These are phyloP conservation scores for Sinocyclocheilus rhinocerous DNA, from an alignment of 2,113 vertebrate genomes.

Conservation along the genomic window DNA sequence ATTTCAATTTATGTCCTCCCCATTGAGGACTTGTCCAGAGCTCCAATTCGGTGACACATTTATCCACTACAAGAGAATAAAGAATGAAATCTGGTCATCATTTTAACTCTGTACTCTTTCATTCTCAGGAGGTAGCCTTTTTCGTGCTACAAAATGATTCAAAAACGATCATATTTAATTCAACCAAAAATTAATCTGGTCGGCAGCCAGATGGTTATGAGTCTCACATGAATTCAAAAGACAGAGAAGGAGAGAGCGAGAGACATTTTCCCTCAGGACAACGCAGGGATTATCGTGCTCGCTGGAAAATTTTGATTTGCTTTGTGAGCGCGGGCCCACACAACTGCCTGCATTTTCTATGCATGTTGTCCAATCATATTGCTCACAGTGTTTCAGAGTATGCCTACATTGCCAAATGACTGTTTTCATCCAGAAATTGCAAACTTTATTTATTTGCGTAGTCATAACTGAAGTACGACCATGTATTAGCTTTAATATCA, in stretches of 20 bases:
- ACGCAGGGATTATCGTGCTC: conserved; percentile 34
- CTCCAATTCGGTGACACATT: not conserved
- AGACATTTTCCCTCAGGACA: conserved; percentile 33
- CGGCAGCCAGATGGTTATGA: conserved; percentile 48
- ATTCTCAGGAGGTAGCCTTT: conserved; percentile 5
- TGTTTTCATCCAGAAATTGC: not conserved
- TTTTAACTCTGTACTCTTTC: not conserved
- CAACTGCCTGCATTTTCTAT: conserved; percentile 26
- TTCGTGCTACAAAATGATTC: conserved; percentile 11
- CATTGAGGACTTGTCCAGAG: not conserved
- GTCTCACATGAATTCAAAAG: conserved; percentile 51
- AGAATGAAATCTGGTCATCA: conserved; percentile 9
- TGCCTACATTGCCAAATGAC: not conserved
- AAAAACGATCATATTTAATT: conserved; percentile 43
- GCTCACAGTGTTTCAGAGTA: conserved; percentile 26
- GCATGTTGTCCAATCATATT: conserved; percentile 17
- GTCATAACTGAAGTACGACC: not conserved
- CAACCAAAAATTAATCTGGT: conserved; percentile 39
- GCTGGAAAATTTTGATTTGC: conserved; percentile 40
- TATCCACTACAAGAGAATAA: not conserved
- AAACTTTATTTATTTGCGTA: not conserved
- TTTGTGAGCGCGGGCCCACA: conserved; percentile 28
- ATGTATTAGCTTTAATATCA: conserved; percentile 6
- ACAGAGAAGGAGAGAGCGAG: conserved; percentile 15
- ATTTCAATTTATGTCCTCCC: not conserved